phyloP scores from a whole-genome alignment of 35 echinoderm and acorn worm species.

The Acanthaster planci region DNA sequence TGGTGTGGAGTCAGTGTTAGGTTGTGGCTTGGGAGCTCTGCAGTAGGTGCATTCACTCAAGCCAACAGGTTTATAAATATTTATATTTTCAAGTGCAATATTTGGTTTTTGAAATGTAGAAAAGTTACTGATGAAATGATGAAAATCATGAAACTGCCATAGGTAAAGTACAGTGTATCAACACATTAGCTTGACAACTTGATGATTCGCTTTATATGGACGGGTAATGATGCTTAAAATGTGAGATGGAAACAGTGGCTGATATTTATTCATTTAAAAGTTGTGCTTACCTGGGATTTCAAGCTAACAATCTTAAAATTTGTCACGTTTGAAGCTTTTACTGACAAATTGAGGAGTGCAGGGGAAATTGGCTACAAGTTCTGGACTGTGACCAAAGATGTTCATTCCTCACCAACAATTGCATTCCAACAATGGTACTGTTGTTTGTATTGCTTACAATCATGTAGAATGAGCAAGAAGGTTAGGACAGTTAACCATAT shows the following conservation, averaged over 20 bases:
- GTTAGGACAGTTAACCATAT: background rate
- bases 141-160: slow-evolving; percentile 10
- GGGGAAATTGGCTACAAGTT: background rate
- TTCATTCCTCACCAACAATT: slow-evolving; percentile 7
- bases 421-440: slow-evolving; percentile 16
- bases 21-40: slow-evolving; percentile 9
- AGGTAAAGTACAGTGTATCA: no score
- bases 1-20: slow-evolving; percentile 3
- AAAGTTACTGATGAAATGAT: background rate
- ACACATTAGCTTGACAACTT: no score
- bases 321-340: no score
- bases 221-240: no score
- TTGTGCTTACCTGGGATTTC: no score
- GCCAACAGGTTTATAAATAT: slow-evolving; percentile 23
- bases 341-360: background rate
- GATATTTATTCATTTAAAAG: no score
- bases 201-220: no score
- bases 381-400: slow-evolving; percentile 25
- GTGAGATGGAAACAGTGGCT: no score
- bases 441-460: no score
- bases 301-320: no score
- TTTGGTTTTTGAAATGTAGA: slow-evolving; percentile 17
- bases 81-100: slow-evolving; percentile 29
- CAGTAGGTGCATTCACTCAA: background rate
- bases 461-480: background rate